A percentile compares a stretch with the other conserved stretches of the same genome.
Evolutionary conservation across 2,888 invertebrate genomes (phyloP).

Genomic region (Polietes domitor): DNA sequence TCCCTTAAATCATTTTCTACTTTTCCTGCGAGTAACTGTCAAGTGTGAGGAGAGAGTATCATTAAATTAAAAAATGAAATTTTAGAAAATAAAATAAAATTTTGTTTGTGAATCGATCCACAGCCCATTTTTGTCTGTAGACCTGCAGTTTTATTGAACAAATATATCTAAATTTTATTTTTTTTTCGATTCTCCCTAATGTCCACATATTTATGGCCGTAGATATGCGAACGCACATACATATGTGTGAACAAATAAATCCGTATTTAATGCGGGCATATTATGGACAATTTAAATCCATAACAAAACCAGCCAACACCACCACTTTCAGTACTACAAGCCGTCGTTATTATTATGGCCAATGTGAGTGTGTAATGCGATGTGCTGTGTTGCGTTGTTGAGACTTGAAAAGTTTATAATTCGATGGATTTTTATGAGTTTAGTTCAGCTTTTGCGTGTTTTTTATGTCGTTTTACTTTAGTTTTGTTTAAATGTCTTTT

Average conservation of each 20-base stretch:
- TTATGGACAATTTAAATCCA: conserved; percentile 22
- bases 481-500: background rate
- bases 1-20: too few relatives aligned
- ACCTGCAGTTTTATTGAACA: too few relatives aligned
- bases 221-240: background rate
- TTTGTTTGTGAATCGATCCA: too few relatives aligned
- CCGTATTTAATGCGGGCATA: conserved; percentile 6
- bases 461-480: background rate
- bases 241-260: background rate
- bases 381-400: too few relatives aligned
- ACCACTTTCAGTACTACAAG: conserved; percentile 10
- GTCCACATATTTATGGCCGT: too few relatives aligned
- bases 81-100: too few relatives aligned
- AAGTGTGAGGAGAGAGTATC: too few relatives aligned
- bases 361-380: too few relatives aligned
- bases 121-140: too few relatives aligned
- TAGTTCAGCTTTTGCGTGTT: background rate
- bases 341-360: conserved; percentile 11
- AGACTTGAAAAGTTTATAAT: conserved; percentile 13
- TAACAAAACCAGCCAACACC: background rate
- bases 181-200: background rate
- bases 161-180: too few relatives aligned
- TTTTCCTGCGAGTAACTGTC: too few relatives aligned
- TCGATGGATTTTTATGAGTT: conserved; percentile 12
- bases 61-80: too few relatives aligned